Conservation (phyloP, 1,140 invertebrate genomes). For the Leptinotarsa lineolata region DNA sequence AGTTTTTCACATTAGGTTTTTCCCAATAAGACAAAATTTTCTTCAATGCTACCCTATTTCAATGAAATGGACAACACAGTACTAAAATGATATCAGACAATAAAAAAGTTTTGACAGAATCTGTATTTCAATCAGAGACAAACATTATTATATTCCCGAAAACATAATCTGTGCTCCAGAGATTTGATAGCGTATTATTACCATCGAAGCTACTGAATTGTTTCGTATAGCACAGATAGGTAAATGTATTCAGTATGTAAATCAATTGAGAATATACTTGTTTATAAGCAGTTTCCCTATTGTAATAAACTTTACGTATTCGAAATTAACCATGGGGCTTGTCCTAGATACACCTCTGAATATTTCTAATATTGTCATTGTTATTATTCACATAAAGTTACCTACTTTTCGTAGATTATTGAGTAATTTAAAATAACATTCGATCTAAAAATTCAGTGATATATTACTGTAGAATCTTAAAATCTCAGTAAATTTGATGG, state of each 20-base stretch:
- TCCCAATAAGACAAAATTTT: too few relatives aligned
- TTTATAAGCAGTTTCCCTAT: background rate
- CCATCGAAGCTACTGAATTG: background rate
- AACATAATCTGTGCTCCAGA: background rate
- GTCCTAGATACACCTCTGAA: background rate
- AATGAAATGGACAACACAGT: too few relatives aligned
- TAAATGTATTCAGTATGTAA: constrained; percentile 4
- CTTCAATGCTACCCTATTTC: too few relatives aligned
- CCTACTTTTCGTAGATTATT: background rate
- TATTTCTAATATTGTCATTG: background rate
- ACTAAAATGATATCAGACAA: too few relatives aligned
- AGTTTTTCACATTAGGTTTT: too few relatives aligned
- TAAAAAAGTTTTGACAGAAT: too few relatives aligned
- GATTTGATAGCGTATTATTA: background rate
- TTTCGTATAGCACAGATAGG: background rate
- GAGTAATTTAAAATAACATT: too few relatives aligned
- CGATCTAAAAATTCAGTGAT: too few relatives aligned
- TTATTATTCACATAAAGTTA: background rate
- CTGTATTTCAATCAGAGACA: too few relatives aligned
- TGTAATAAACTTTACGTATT: background rate
- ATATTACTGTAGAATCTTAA: background rate
- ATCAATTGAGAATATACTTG: background rate
- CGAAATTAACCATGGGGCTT: background rate
- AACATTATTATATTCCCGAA: background rate
- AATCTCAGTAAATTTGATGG: background rate